These are phyloP conservation scores for Olivierus martensii DNA, from an alignment of 1,140 invertebrate genomes.

Conservation along the genomic window DNA sequence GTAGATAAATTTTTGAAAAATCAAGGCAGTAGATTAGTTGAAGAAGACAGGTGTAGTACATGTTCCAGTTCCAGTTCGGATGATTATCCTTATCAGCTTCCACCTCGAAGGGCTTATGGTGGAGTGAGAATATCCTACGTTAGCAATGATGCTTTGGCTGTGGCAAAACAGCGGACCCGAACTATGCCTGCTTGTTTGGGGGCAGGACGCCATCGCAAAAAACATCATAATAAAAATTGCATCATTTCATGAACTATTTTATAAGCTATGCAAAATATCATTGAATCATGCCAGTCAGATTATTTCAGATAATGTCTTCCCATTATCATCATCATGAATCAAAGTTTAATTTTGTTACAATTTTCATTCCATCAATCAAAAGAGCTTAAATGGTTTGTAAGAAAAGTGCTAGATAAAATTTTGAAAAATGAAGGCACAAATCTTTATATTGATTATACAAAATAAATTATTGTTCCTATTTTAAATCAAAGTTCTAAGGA, in stretches of 20 bases:
- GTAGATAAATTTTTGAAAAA: conserved; percentile 7
- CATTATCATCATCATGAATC: no score
- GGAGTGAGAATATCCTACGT: conserved; percentile 71
- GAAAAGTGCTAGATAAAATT: no score
- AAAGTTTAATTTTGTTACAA: no score
- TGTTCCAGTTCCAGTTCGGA: conserved; percentile 57
- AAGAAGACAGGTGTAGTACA: conserved; percentile 49
- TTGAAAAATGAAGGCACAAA: no score
- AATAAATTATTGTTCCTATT: no score
- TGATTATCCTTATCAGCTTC: conserved; percentile 57
- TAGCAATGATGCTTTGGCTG: conserved; percentile 69
- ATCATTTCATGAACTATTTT: conserved; percentile 23
- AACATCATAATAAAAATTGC: conserved; percentile 25
- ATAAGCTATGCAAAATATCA: no score
- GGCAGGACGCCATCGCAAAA: conserved; percentile 9
- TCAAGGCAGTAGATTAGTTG: conserved; percentile 43
- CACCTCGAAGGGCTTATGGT: conserved; percentile 53
- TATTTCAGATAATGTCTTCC: no score
- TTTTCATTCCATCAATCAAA: no score
- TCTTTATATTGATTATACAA: no score
- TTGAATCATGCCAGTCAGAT: no score
- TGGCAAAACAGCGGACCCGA: conserved; percentile 18
- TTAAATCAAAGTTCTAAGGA: no score
- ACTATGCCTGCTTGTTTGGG: conserved; percentile 4
- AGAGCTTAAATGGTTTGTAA: no score